phyloP scores from a whole-genome alignment of 2,113 vertebrate genomes.

The Peromyscus maniculatus region DNA sequence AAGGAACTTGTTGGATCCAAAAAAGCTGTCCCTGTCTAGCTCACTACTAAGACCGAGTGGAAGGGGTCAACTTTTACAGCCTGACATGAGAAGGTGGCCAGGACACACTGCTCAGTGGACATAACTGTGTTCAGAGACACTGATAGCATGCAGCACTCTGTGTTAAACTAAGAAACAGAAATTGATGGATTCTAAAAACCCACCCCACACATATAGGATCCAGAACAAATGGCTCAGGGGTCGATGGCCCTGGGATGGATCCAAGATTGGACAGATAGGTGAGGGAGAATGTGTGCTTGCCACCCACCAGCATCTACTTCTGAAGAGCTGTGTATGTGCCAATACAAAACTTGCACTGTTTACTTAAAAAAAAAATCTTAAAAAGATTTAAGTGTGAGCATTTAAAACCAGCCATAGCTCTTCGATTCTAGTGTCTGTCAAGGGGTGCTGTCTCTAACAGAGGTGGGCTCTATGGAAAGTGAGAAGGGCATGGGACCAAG shows the following conservation, averaged over 20 bases:
- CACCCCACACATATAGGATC: too few species aligned
- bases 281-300: rapidly evolving
- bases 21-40: rapidly evolving
- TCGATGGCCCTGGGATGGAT: rapidly evolving
- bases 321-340: rapidly evolving
- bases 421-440: not conserved
- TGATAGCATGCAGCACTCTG: rapidly evolving
- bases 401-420: not conserved
- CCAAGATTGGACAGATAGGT: rapidly evolving
- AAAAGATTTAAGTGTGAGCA: not conserved
- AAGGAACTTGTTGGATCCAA: not conserved
- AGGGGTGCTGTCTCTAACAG: rapidly evolving
- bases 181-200: not conserved
- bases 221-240: too few species aligned
- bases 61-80: rapidly evolving
- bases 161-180: not conserved
- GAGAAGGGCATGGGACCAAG: not conserved
- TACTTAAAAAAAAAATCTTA: not conserved
- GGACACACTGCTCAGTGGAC: rapidly evolving
- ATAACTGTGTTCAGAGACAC: not conserved
- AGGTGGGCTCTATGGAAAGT: not conserved
- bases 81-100: rapidly evolving
- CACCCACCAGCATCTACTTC: rapidly evolving
- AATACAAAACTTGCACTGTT: rapidly evolving
- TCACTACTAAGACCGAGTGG: not conserved